Base-by-base conservation (phyloP, 1,140 invertebrate species). In the Pachyrhynchus sulphureomaculatus region DNA sequence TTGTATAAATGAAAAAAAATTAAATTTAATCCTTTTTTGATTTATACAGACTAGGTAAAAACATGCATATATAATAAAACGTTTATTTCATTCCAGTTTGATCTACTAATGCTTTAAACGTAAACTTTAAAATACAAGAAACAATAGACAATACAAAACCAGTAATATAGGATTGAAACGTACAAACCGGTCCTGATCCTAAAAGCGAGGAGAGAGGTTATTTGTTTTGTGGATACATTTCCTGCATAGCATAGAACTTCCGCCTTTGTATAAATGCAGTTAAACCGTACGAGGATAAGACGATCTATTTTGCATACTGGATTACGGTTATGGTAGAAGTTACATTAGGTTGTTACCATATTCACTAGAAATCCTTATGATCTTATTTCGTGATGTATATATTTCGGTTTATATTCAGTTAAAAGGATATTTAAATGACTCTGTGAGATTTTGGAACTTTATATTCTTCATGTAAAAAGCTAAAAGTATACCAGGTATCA, bases 171-270 rank as follows among this genome's bases (percentile, higher is more conserved):
- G 37, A 54, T 41, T 54, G 37, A 54, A 41, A 54, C 15, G 42
- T 20, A 41, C 51, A 36, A 41, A 54, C 32, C 37, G 37, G 37
- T n/a, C 23, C 37, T 33, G 20, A 51, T 54, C 21, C 51, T 54
- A 41, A 54, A 54, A 54, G 51, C 51, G 37, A 41, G 24, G 36
- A 17, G 39, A 10, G 37, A 41, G 36, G 51, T 54, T 54, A 54
- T 54, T 54, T 54, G 51, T 54, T 54, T 54, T 54, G 37, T 15
- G 51, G 36, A 54, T 54, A 54, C 36, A 54, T 54, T 54, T 54
- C 51, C 51, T 41, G 51, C 18, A 54, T 54, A 8, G 51, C 37
- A 18, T 52, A n/a, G 37, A 54, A 54, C 51, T 54, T 54, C 51
- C 51, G 51, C 51, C 21, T 36, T 54, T 12, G 18, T 21, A 54